These are phyloP conservation scores for Chlorospingus semifuscus DNA, from an alignment of 2,797 vertebrate species.

Conservation along the genomic window DNA sequence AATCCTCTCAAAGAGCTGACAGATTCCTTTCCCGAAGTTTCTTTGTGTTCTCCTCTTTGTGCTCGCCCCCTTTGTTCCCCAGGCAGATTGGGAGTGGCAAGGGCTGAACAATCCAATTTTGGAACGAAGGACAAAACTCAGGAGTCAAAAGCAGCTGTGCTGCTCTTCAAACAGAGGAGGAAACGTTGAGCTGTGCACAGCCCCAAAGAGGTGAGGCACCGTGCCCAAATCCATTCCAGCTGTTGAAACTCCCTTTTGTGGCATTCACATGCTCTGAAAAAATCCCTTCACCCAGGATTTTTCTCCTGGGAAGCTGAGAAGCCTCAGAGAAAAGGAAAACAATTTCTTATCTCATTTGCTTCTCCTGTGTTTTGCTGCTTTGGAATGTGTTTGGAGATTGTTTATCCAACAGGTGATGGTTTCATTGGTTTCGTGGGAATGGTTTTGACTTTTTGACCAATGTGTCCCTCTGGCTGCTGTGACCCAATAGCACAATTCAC, in stretches of 20 bases:
- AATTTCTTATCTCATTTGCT: no score
- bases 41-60: conserved; percentile 1
- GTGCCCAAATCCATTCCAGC: neutral
- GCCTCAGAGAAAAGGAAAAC: no score
- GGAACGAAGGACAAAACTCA: neutral
- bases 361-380: no score
- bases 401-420: no score
- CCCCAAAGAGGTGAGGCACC: neutral
- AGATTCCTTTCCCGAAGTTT: neutral
- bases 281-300: no score
- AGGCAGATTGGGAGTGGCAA: neutral
- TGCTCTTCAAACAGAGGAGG: neutral
- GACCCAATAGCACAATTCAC: no score
- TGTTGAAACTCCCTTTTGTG: neutral
- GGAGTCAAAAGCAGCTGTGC: neutral
- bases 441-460: no score
- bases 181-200: neutral
- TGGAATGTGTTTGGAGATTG: no score
- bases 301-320: no score
- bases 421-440: no score
- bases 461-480: no score
- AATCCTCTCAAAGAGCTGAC: neutral
- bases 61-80: neutral
- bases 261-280: no score
- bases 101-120: neutral